Base-by-base conservation (phyloP, 2,797 vertebrate species). In the Phalloptychus januarius region DNA sequence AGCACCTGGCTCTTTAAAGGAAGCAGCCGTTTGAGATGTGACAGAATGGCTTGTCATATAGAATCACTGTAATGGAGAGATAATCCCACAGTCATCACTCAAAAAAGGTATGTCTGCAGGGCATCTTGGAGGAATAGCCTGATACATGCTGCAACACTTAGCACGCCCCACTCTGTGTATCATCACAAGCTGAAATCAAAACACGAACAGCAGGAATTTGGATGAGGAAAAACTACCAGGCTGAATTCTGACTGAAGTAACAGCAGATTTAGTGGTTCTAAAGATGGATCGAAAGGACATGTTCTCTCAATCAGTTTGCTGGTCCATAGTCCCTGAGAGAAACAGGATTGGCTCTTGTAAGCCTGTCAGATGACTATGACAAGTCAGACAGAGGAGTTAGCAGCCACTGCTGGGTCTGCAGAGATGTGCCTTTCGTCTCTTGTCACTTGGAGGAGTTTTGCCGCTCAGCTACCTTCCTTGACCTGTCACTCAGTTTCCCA, bases 401-500 rank as follows among this genome's bases (percentile, higher is more conserved):
- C 89, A 87, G 84, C 83, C 82, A 71, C 79, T 16, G 76, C 82
- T 83, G 85, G 82, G 89, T 85, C 79, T 82, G 83, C 82, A 82
- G 85, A 80, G 89, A 92, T 83, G 89, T 86, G 90, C 80, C 86
- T 92, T 79, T 94, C 77, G 79, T 94, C 90, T 91, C 44, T 75
- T 93, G 88, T 90, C 93, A 90, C 88, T 92, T 85, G 87, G 83
- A 87, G 85, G 84, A 90, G 87, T 93, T 93, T 93, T 92, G 90
- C 87, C 79, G 79, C 87, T 91, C 84, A 81, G 84, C 91, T 89
- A 92, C 90, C 90, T 94, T 91, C 89, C 92, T 88, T 94, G 92
- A 95, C 92, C 93, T 94, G 93, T 95, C 95, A 95, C 87, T 95
- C 93, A 94, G 74, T 85, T 86, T 87, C 90, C 86, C 92, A 91